These are phyloP conservation scores for Maylandia zebra DNA, from an alignment of 2,113 vertebrate genomes.

Conservation along the genomic window DNA sequence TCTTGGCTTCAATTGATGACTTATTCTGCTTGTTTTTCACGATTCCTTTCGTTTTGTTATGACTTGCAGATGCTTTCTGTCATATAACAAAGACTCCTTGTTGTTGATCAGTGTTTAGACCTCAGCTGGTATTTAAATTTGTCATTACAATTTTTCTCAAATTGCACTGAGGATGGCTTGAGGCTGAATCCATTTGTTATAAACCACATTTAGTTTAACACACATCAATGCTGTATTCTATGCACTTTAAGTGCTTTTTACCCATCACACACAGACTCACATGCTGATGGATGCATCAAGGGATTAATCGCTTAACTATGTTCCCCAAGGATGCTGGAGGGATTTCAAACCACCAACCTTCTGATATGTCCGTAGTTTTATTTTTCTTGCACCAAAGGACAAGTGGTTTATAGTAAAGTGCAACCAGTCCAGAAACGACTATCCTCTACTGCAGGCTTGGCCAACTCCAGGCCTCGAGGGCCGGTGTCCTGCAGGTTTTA, in stretches of 20 bases:
- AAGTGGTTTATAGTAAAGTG: not conserved
- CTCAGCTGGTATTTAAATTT: not conserved
- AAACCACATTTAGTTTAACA: not conserved
- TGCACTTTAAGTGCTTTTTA: not conserved
- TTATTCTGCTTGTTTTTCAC: not conserved
- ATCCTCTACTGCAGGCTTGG: rapidly evolving
- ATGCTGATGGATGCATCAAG: not conserved
- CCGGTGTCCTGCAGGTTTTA: not conserved
- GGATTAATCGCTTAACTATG: not conserved
- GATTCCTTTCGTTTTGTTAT: not conserved
- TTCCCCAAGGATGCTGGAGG: not conserved
- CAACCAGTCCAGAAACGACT: not conserved
- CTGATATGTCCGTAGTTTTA: not conserved
- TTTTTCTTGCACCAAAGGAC: not conserved
- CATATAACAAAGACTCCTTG: not conserved
- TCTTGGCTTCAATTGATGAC: not conserved
- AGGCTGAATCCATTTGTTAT: not conserved
- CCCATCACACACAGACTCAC: not conserved
- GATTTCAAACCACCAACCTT: not conserved
- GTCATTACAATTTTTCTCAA: not conserved
- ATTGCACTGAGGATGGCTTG: not conserved
- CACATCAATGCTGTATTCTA: not conserved
- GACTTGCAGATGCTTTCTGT: not conserved
- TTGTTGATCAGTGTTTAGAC: not conserved
- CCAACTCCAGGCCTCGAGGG: not conserved